Percentiles rank a stretch among this genome's conserved stretches.
Evolutionary conservation across 2,113 vertebrate genomes (phyloP).

Genomic region (Leptobrachium leishanense): DNA sequence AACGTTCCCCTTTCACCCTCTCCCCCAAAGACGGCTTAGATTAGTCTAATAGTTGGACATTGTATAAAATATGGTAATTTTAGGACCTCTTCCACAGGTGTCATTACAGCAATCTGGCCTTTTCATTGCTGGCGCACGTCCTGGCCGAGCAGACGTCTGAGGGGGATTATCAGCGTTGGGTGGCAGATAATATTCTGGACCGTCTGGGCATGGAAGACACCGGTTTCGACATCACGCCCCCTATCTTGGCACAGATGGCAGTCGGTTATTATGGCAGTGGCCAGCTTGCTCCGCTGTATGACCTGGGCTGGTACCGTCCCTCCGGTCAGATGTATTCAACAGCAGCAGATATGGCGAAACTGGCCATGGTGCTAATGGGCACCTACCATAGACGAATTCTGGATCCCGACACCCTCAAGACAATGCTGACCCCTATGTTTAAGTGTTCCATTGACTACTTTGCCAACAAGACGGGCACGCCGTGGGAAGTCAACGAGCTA

Average conservation of each 20-base stretch:
- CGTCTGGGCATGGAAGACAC: slow-evolving; percentile 84
- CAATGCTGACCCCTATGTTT: slow-evolving; percentile 77
- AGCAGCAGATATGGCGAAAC: slow-evolving; percentile 81
- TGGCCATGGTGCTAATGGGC: slow-evolving; percentile 79
- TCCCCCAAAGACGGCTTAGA: neutral
- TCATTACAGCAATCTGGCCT: slow-evolving; percentile 91
- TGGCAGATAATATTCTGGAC: slow-evolving; percentile 77
- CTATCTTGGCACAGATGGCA: slow-evolving; percentile 70
- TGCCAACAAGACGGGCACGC: slow-evolving; percentile 82
- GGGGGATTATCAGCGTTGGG: slow-evolving; percentile 82
- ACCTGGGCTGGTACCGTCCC: slow-evolving; percentile 89
- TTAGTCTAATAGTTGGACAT: neutral
- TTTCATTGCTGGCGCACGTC: slow-evolving; percentile 82
- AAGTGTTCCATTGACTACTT: slow-evolving; percentile 81
- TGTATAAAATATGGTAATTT: neutral
- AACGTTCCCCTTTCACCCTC: too few relatives aligned
- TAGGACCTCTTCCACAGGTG: slow-evolving; percentile 67
- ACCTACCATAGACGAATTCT: slow-evolving; percentile 67
- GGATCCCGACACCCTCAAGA: slow-evolving; percentile 75
- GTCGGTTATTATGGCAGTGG: slow-evolving; percentile 80
- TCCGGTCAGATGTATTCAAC: slow-evolving; percentile 93
- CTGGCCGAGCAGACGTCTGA: slow-evolving; percentile 71
- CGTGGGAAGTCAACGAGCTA: slow-evolving; percentile 87
- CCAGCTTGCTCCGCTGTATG: slow-evolving; percentile 77
- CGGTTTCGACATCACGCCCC: slow-evolving; percentile 74